phyloP scores from a whole-genome alignment of 2,113 vertebrate species.

The Saccopteryx leptura region DNA sequence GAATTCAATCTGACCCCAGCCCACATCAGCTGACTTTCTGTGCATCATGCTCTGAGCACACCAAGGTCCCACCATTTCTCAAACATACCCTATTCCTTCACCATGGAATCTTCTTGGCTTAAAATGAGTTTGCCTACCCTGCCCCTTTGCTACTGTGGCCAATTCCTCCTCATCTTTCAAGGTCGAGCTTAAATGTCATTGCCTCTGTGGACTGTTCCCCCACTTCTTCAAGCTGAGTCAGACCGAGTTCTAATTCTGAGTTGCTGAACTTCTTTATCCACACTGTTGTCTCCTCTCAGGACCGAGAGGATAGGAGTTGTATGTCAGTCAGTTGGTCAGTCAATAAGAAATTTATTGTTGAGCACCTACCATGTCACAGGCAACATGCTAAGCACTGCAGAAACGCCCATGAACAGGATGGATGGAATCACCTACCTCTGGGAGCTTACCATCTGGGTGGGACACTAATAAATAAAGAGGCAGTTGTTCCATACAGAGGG shows the following conservation, averaged over 20 bases:
- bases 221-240: not conserved
- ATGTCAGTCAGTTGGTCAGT: not conserved
- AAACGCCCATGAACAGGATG: not conserved
- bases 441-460: not conserved
- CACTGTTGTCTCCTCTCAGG: not conserved
- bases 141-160: not conserved
- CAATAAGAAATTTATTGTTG: not conserved
- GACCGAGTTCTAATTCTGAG: not conserved
- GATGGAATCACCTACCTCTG: not conserved
- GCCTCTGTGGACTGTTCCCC: not conserved
- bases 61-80: not conserved
- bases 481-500: not conserved
- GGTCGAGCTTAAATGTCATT: not conserved
- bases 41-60: not conserved
- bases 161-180: constrained; percentile 12
- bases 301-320: not conserved
- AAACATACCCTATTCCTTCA: not conserved
- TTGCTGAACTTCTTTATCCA: not conserved
- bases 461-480: not conserved
- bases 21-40: not conserved
- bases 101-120: not conserved
- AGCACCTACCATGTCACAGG: not conserved
- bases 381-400: not conserved
- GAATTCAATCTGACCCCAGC: not conserved
- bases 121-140: not conserved